These are phyloP conservation scores for Amblyjoppa proteus DNA, from an alignment of 2,888 invertebrate species.

Conservation along the genomic window DNA sequence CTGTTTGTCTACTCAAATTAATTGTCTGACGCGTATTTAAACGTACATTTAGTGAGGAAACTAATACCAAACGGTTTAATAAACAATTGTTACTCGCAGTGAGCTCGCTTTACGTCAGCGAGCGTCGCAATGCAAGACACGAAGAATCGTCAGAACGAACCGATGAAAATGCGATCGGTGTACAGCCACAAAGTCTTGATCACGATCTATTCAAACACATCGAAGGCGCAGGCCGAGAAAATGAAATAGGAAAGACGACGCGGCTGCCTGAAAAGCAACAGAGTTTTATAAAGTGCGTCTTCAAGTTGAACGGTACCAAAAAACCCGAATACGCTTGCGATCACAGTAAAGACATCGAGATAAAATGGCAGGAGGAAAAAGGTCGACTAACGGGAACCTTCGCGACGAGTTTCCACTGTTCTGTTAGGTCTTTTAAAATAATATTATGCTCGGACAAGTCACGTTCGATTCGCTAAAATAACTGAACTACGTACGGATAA, in stretches of 20 bases:
- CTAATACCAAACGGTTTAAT: background rate
- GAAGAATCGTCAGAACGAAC: conserved; percentile 10
- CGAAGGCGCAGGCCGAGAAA: background rate
- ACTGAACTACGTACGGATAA: background rate
- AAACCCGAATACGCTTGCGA: conserved; percentile 29
- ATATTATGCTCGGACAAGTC: background rate
- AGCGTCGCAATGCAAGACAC: conserved; percentile 15
- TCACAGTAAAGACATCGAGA: conserved; percentile 21
- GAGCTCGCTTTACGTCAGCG: conserved; percentile 29
- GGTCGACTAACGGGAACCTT: conserved; percentile 29
- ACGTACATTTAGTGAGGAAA: background rate
- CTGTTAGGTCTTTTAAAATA: conserved; percentile 28
- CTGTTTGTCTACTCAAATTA: background rate
- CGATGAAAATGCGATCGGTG: conserved; percentile 26
- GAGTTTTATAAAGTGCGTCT: conserved; percentile 28
- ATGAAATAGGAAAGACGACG: background rate
- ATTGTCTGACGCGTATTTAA: background rate
- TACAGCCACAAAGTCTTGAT: background rate
- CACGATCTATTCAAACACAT: background rate
- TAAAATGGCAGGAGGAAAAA: conserved; percentile 35
- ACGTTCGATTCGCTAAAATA: background rate
- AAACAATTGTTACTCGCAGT: conserved; percentile 8
- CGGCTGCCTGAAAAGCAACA: background rate
- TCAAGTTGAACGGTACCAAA: conserved; percentile 1
- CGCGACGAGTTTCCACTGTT: conserved; percentile 16